Base-by-base conservation (phyloP, 2,888 invertebrate genomes). In the Pocota personata region DNA sequence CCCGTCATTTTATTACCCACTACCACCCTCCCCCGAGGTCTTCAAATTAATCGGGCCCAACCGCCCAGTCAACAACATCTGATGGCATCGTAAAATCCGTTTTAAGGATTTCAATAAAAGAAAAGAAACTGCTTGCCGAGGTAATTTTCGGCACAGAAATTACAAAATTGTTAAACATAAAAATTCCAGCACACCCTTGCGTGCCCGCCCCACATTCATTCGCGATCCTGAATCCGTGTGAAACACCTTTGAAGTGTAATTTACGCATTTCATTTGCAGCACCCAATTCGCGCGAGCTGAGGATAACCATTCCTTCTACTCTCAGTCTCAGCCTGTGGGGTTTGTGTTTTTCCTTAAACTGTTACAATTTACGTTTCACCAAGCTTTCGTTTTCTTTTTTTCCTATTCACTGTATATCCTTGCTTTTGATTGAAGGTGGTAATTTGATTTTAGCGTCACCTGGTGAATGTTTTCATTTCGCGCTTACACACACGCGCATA, bases 381-480 rank as follows among this genome's bases (percentile, higher is more conserved):
- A 57, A 72, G 48, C 43, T 52, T 43, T 14, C 8, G 4, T 7
- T 57, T 57, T 24, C 32, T 43, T 24, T 21, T 46, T 19, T 46
- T 14, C 35, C 14, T 72, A 46, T 8, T 32, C 8, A n/a, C 30
- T 24, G 58, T 12, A 40, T 46, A 60, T 76, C 71, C 82, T 76
- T 72, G 64, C 66, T 66, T 72, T 77, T 86, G 86, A 86, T 86
- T 86, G 80, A 86, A 86, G 86, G 86, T 82, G 82, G 82, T 82
- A 86, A 86, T 86, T 77, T 86, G 82, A 82, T 86, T 82, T 86
- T 72, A 82, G 86, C 86, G 82, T 82, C 86, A 86, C 67, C 86
- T 86, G 86, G 86, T 72, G 86, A 77, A 86, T 72, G 86, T 76
- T 86, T 77, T 82, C 82, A 86, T 86, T 86, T 86, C 32, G 60